Conservation (phyloP, 2,113 vertebrate species). For the Poeciliopsis retropinna region DNA sequence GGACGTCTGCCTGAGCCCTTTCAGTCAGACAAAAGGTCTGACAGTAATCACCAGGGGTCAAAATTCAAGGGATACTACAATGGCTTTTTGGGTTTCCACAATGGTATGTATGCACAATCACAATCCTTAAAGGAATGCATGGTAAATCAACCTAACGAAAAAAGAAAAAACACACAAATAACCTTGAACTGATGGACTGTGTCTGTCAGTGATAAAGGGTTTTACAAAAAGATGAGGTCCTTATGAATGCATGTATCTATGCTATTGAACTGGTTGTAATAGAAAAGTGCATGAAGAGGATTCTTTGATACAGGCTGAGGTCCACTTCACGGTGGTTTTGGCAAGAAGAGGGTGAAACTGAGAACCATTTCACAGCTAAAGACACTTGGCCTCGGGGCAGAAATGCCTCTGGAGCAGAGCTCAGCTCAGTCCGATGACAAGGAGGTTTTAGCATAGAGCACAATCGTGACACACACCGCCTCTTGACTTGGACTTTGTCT, state of each 20-base stretch:
- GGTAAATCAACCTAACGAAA: conserved; percentile 70
- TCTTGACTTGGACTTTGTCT: conserved; percentile 56
- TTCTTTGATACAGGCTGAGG: conserved; percentile 75
- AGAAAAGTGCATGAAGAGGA: conserved; percentile 72
- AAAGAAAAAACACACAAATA: conserved; percentile 53
- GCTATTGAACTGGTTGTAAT: conserved; percentile 61
- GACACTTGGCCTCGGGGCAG: conserved; percentile 69
- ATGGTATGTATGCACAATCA: conserved; percentile 11
- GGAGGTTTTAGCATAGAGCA: conserved; percentile 39
- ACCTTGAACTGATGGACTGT: conserved; percentile 73
- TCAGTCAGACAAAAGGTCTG: conserved; percentile 62
- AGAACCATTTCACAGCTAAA: conserved; percentile 64
- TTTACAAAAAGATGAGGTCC: conserved; percentile 63
- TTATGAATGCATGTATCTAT: conserved; percentile 52
- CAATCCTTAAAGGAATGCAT: conserved; percentile 71
- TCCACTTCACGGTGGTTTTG: conserved; percentile 72
- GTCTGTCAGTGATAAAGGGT: conserved; percentile 60
- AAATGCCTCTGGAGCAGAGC: conserved; percentile 57
- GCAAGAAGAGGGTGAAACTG: conserved; percentile 64
- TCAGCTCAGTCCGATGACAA: conserved; percentile 53
- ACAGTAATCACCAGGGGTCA: conserved; percentile 68
- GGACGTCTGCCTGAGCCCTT: conserved; percentile 52
- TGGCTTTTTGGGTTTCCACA: conserved; percentile 21
- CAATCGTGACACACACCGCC: conserved; percentile 65
- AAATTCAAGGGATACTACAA: conserved; percentile 69